Conservation (phyloP, 2,113 vertebrate species). For the Gopherus evgoodei region DNA sequence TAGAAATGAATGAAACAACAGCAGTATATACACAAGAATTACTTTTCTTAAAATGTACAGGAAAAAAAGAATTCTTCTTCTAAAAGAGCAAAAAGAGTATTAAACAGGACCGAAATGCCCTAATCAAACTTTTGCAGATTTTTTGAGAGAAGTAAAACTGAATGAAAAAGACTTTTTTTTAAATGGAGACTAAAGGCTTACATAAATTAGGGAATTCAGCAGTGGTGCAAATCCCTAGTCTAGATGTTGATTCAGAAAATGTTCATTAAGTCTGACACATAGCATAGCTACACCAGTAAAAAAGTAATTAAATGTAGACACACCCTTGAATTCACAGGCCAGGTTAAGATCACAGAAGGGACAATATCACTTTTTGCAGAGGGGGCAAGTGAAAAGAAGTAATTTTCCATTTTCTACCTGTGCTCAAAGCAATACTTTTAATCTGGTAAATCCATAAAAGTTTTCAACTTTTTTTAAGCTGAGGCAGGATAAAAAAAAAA, state of each 20-base stretch:
- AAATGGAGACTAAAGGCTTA: not conserved
- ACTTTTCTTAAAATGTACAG: not conserved
- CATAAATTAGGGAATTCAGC: not conserved
- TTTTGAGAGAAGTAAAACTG: not conserved
- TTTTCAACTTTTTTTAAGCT: not conserved
- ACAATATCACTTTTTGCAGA: not conserved
- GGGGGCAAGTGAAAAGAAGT: not conserved
- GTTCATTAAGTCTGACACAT: not conserved
- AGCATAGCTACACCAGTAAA: not conserved
- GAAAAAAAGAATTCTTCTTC: not conserved
- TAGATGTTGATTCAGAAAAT: not conserved
- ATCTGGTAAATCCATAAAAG: not conserved
- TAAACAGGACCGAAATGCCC: not conserved
- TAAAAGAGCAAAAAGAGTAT: not conserved
- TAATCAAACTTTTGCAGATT: not conserved
- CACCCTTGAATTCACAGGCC: rapidly evolving
- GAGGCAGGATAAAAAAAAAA: not conserved
- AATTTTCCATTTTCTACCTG: not conserved
- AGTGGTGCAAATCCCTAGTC: not conserved
- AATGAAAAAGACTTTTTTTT: not conserved
- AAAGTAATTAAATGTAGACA: not conserved
- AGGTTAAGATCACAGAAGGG: not conserved
- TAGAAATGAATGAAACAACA: not conserved
- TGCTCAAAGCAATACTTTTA: not conserved
- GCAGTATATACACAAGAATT: not conserved